phyloP scores from a whole-genome alignment of 2,113 vertebrate genomes.

The Melanotaenia duboulayi region DNA sequence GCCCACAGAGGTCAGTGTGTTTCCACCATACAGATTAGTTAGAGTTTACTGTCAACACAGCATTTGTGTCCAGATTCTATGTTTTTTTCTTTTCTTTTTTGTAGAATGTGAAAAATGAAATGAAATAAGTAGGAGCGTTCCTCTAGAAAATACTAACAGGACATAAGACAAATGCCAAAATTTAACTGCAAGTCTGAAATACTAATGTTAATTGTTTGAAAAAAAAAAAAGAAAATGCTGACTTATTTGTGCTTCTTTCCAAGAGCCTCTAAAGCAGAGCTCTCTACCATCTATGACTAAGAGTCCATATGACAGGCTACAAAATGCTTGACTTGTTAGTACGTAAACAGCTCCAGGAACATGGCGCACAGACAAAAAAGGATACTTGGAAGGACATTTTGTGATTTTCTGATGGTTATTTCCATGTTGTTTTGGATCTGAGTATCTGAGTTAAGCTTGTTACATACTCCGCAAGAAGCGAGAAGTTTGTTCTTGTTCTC shows the following conservation, averaged over 20 bases:
- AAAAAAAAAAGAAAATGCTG: not conserved
- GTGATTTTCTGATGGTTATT: no score
- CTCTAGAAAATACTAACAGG: not conserved
- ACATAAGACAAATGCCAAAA: no score
- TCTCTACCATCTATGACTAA: not conserved
- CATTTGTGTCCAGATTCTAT: not conserved
- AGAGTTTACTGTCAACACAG: not conserved
- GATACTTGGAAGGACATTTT: no score
- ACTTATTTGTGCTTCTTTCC: not conserved
- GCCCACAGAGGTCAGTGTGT: slow-evolving; percentile 70
- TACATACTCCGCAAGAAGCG: no score
- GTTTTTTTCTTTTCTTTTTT: not conserved
- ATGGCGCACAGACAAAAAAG: no score
- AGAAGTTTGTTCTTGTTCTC: no score
- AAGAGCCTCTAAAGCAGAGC: not conserved
- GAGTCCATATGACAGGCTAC: not conserved
- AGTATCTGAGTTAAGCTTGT: no score
- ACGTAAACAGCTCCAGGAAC: no score
- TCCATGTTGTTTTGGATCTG: no score
- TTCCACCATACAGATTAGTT: slow-evolving; percentile 4
- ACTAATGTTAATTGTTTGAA: not conserved
- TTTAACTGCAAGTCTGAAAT: not conserved
- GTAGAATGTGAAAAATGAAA: not conserved
- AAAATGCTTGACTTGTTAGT: not conserved
- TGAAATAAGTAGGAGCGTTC: not conserved